Conservation (phyloP, 2,888 invertebrate species). For the Sympetrum striolatum region DNA sequence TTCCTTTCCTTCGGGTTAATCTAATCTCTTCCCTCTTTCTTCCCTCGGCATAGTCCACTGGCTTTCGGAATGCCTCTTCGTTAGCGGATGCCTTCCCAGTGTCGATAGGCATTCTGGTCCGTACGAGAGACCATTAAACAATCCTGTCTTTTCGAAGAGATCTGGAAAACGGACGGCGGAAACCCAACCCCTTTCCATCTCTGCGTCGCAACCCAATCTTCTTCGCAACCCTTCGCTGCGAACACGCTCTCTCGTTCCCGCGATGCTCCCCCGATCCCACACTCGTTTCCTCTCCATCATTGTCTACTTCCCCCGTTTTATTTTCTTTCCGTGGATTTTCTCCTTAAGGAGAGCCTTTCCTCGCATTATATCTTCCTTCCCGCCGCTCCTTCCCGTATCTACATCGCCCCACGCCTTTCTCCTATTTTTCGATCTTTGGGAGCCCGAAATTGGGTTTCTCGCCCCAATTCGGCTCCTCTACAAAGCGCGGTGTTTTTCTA, state of each 20-base stretch:
- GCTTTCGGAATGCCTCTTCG: constrained; percentile 6
- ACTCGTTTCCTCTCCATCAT: neutral
- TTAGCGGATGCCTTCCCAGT: constrained; percentile 19
- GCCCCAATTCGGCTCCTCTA: neutral
- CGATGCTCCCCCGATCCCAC: neutral
- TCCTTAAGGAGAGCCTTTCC: neutral
- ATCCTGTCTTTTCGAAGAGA: neutral
- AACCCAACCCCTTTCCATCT: neutral
- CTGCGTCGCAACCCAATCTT: neutral
- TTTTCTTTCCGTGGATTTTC: neutral
- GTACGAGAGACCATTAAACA: neutral
- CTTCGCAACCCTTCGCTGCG: neutral
- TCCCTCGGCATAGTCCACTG: neutral
- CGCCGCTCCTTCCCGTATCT: neutral
- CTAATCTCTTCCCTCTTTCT: neutral
- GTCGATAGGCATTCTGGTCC: constrained; percentile 10
- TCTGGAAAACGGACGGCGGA: neutral
- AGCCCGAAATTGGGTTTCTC: neutral
- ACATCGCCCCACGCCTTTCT: neutral
- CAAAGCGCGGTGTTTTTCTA: neutral
- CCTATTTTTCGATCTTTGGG: neutral
- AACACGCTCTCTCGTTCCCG: neutral
- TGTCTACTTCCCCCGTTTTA: neutral
- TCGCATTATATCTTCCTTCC: neutral
- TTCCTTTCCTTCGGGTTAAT: neutral